Percentiles rank a stretch among this genome's conserved stretches.
phyloP scores from a whole-genome alignment of 2,888 invertebrate genomes.

The Syrphus vitripennis region DNA sequence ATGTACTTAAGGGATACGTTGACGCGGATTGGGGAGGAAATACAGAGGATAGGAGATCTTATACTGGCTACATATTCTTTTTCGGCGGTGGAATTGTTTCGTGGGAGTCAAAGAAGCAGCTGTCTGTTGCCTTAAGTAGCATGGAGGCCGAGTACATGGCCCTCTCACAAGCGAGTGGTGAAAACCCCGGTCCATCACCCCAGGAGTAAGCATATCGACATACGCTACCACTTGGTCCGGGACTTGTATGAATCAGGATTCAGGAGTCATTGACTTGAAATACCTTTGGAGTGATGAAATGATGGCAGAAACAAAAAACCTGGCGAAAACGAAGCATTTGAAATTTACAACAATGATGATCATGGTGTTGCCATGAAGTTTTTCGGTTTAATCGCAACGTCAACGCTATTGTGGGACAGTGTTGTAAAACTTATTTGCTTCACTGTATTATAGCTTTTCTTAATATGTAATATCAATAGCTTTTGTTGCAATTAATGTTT shows the following conservation, averaged over 20 bases:
- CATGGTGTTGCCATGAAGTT: no score
- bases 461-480: no score
- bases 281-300: conserved; percentile 15
- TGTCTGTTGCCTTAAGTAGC: neutral
- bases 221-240: conserved; percentile 25
- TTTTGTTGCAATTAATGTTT: no score
- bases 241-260: conserved; percentile 22
- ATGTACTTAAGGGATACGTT: neutral
- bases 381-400: no score
- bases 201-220: no score
- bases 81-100: neutral
- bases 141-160: neutral
- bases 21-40: neutral
- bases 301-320: conserved; percentile 31
- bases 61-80: no score
- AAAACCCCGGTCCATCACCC: conserved; percentile 30
- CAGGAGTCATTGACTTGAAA: neutral
- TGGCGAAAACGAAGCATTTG: no score
- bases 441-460: no score
- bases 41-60: no score
- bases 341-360: neutral
- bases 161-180: no score
- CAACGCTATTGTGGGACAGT: no score
- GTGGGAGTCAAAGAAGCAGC: neutral
- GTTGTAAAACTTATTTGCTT: no score